A percentile compares a stretch with the other conserved stretches of the same genome.
Evolutionary conservation across 2,888 invertebrate genomes (phyloP).

Genomic region (Ommatoiulus sabulosus): DNA sequence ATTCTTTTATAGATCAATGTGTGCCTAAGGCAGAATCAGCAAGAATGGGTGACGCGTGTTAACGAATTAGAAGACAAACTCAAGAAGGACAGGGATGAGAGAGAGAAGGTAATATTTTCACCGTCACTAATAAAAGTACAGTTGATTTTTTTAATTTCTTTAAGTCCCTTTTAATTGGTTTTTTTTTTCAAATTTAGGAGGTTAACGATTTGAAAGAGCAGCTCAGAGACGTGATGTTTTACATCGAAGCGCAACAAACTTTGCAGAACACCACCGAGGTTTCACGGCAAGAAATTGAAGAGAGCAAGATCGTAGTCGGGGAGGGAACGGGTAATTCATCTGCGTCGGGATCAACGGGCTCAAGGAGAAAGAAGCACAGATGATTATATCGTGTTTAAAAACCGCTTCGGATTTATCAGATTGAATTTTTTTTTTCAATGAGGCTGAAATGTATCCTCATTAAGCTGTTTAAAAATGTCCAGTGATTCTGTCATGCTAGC

Average conservation of each 20-base stretch:
- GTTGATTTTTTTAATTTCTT: no score
- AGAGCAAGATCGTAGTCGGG: slow-evolving; percentile 66
- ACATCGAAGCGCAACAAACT: slow-evolving; percentile 85
- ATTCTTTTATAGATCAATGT: slow-evolving; percentile 73
- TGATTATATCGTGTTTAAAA: neutral
- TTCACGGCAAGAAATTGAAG: slow-evolving; percentile 67
- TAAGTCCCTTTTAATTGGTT: no score
- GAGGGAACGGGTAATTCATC: neutral
- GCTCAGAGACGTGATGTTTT: slow-evolving; percentile 96
- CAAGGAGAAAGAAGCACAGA: slow-evolving; percentile 47
- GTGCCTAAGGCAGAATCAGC: slow-evolving; percentile 81
- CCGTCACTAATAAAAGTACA: no score
- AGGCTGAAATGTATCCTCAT: no score
- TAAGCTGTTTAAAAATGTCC: no score
- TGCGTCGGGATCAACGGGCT: neutral
- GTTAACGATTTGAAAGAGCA: slow-evolving; percentile 90
- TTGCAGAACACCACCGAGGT: slow-evolving; percentile 64
- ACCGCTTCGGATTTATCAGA: no score
- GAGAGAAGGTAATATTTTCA: slow-evolving; percentile 65
- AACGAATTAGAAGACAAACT: slow-evolving; percentile 72
- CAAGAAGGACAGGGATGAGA: slow-evolving; percentile 66
- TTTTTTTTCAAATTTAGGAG: slow-evolving; percentile 70
- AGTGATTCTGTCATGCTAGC: no score
- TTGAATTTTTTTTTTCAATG: no score
- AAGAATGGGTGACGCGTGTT: slow-evolving; percentile 76